Percentiles rank a stretch among this genome's conserved stretches.
Evolutionary conservation across 2,113 vertebrate species (phyloP).

Genomic region (Cinclus cinclus): DNA sequence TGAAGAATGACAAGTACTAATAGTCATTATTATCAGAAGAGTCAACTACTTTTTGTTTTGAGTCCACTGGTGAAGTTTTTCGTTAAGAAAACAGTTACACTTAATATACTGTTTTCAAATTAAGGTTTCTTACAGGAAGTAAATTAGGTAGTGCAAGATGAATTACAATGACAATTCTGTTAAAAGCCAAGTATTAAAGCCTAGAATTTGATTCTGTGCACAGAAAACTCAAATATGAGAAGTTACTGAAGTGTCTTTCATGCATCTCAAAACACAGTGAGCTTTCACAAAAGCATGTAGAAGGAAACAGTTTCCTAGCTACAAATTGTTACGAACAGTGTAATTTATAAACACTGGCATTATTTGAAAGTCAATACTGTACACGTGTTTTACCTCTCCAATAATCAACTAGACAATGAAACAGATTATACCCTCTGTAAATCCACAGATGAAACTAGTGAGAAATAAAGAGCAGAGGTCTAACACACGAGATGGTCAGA

Average conservation of each 20-base stretch:
- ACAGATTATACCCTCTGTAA: background rate
- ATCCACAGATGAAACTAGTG: background rate
- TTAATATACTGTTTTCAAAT: background rate
- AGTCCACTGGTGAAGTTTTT: background rate
- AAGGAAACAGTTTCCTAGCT: background rate
- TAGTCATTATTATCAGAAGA: background rate
- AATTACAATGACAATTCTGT: background rate
- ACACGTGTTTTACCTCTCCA: background rate
- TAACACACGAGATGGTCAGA: background rate
- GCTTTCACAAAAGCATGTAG: background rate
- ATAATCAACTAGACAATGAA: background rate
- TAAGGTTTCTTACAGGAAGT: background rate
- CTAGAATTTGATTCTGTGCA: background rate
- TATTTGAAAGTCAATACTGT: background rate
- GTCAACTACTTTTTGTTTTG: background rate
- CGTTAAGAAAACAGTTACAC: background rate
- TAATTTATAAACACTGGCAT: background rate
- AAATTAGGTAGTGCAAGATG: background rate
- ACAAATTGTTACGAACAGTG: background rate
- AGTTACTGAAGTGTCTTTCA: background rate
- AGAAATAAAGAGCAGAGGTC: background rate
- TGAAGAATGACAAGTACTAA: background rate
- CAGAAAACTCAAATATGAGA: background rate
- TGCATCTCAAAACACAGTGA: background rate
- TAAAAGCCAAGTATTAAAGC: background rate